Evolutionary conservation across 2,113 vertebrate genomes (phyloP).

Genomic region (Origma solitaria): DNA sequence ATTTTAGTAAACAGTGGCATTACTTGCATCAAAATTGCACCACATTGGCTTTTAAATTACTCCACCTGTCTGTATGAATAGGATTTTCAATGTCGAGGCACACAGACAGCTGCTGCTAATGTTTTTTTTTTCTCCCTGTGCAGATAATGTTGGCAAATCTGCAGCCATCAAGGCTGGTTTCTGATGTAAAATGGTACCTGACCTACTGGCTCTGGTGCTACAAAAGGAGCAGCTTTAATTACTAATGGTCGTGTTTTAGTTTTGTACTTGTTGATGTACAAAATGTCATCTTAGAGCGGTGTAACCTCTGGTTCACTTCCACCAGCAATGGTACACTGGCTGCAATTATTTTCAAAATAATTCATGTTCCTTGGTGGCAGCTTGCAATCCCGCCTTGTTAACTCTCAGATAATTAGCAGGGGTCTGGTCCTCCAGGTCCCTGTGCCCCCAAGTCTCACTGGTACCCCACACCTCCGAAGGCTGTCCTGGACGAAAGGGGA

Average conservation of each 20-base stretch:
- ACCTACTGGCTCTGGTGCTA: constrained; percentile 49
- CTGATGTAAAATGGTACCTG: constrained; percentile 71
- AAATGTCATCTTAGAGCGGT: constrained; percentile 53
- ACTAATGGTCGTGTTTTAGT: constrained; percentile 65
- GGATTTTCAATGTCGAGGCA: constrained; percentile 68
- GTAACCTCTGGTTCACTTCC: constrained; percentile 61
- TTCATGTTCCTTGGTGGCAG: neutral
- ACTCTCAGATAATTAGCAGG: neutral
- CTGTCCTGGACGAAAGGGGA: rapidly evolving
- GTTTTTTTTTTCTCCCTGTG: constrained; percentile 51
- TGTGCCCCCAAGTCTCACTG: neutral
- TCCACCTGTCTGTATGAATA: constrained; percentile 77
- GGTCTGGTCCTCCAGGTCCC: neutral
- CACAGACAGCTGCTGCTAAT: constrained; percentile 75
- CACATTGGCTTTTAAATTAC: constrained; percentile 78
- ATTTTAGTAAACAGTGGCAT: constrained; percentile 74
- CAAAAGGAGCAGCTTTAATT: constrained; percentile 71
- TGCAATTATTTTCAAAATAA: constrained; percentile 48
- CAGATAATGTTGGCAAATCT: constrained; percentile 68
- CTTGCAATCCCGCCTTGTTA: constrained; percentile 3
- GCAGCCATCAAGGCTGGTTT: constrained; percentile 65
- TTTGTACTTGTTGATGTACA: constrained; percentile 66
- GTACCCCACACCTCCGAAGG: neutral
- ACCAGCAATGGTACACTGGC: neutral
- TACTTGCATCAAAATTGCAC: constrained; percentile 76